Evolutionary conservation across 2,797 vertebrate genomes (phyloP).

Genomic region (Sebastiscus tertius): DNA sequence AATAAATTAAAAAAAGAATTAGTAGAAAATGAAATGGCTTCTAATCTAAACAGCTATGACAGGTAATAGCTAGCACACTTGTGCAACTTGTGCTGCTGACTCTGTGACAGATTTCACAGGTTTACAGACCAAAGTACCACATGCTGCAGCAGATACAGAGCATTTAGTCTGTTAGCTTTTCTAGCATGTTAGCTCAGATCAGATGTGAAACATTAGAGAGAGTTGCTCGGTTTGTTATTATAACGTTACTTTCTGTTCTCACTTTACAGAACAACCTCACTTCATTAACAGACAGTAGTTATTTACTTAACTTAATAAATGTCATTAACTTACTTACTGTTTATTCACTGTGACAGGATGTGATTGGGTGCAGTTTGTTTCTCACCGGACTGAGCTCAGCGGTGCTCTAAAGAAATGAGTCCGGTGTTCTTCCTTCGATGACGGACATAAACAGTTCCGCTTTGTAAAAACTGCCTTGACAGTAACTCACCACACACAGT

Average conservation of each 20-base stretch:
- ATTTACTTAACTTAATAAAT: background rate
- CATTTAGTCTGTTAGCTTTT: background rate
- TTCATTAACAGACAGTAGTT: background rate
- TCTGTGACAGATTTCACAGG: background rate
- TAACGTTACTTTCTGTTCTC: background rate
- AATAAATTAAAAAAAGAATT: too few relatives aligned
- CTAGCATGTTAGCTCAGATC: background rate
- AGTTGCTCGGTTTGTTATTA: background rate
- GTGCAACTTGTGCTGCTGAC: too few relatives aligned
- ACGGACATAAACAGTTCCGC: constrained; percentile 44
- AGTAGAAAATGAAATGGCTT: background rate
- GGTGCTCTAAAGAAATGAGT: constrained; percentile 20
- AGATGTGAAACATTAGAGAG: background rate
- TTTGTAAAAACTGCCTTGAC: background rate
- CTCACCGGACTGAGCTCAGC: background rate
- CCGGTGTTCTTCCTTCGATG: background rate
- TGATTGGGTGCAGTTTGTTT: background rate
- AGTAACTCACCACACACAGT: too few relatives aligned
- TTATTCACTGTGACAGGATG: background rate
- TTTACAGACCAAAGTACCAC: background rate
- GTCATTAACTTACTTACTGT: constrained; percentile 28
- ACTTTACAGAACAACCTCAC: fast-evolving
- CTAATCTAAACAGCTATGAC: too few relatives aligned
- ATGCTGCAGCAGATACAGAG: background rate
- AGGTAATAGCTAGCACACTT: background rate